A percentile compares a stretch with the other conserved stretches of the same genome.
Evolutionary conservation across 2,113 vertebrate species (phyloP).

Genomic region (Balaenoptera acutorostrata): DNA sequence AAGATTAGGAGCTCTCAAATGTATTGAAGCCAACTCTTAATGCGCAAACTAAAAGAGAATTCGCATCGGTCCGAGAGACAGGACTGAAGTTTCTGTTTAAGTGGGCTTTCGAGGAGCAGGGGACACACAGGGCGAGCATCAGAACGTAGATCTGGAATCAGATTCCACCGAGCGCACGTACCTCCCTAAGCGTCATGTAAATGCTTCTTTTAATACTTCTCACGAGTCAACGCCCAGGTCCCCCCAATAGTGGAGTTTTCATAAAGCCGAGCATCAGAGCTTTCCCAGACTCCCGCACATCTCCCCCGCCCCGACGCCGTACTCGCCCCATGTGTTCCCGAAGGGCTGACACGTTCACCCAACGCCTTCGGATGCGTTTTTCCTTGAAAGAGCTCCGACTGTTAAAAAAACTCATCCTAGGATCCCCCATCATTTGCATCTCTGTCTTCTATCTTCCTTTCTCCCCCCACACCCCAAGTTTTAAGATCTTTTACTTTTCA

Average conservation of each 20-base stretch:
- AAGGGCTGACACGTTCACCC: background rate
- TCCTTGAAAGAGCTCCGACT: background rate
- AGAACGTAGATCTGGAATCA: background rate
- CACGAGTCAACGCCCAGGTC: background rate
- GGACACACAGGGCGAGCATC: background rate
- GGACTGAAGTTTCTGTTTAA: background rate
- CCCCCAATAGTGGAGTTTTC: background rate
- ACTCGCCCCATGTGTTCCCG: background rate
- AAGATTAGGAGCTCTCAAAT: background rate
- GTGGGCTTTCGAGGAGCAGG: background rate
- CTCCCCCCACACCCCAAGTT: background rate
- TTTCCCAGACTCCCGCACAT: background rate
- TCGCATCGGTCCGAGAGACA: background rate
- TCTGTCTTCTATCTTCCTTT: background rate
- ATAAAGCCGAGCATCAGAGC: background rate
- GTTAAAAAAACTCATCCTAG: background rate
- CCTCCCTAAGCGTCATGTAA: background rate
- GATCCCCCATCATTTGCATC: background rate
- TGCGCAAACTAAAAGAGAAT: background rate
- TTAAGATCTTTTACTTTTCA: constrained; percentile 13
- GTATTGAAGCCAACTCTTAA: background rate
- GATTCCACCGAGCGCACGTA: background rate
- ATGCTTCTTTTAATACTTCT: background rate
- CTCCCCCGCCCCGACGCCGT: background rate
- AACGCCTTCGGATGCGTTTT: background rate